Evolutionary conservation across 2,113 vertebrate genomes (phyloP).

Genomic region (Beaufortia kweichowensis): DNA sequence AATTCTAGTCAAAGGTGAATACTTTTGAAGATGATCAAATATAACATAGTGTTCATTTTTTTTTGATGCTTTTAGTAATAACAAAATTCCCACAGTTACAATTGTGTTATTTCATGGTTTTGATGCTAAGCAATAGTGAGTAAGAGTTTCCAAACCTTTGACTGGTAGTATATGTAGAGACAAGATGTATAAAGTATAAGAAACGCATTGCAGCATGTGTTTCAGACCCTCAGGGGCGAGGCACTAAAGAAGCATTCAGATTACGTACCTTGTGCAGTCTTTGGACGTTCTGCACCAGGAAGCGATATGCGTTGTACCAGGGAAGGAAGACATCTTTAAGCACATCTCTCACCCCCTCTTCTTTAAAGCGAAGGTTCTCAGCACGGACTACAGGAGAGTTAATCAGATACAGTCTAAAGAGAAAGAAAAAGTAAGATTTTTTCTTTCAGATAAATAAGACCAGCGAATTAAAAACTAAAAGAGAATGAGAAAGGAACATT

Average conservation of each 20-base stretch:
- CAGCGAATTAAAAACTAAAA: not conserved
- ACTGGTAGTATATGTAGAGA: no score
- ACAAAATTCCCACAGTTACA: no score
- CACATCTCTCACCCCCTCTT: constrained; percentile 92
- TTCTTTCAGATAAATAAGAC: not conserved
- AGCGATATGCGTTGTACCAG: constrained; percentile 98
- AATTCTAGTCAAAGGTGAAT: no score
- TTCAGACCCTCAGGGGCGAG: no score
- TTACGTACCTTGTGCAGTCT: constrained; percentile 84
- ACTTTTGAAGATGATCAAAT: no score
- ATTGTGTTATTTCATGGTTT: no score
- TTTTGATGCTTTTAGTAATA: no score
- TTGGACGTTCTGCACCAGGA: constrained; percentile 90
- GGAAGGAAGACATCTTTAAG: constrained; percentile 97
- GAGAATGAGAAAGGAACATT: not conserved
- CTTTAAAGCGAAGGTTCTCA: constrained; percentile 96
- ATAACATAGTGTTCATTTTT: no score
- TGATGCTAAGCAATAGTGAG: no score
- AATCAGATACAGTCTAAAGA: constrained; percentile 89
- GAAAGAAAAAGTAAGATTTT: not conserved
- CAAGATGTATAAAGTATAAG: no score
- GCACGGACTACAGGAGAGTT: constrained; percentile 97
- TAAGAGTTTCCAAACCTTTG: no score
- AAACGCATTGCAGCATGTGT: no score
- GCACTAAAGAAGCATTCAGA: not conserved